Conservation (phyloP, 2,113 vertebrate species). For the Sprattus sprattus region DNA sequence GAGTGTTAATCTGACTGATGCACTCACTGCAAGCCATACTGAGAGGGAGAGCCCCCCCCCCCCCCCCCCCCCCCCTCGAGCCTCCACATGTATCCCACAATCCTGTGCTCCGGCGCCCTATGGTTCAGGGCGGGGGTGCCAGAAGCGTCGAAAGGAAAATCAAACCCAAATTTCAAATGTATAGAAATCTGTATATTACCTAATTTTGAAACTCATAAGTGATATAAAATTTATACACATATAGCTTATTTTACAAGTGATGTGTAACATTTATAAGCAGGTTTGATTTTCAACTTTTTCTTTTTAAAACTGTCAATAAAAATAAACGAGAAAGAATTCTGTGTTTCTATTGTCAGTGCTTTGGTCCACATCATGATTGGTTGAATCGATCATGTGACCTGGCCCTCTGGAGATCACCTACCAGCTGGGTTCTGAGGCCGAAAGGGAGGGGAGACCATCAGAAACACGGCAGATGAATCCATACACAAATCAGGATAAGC, state of each 20-base stretch:
- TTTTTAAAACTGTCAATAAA: constrained; percentile 33
- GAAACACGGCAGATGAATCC: too few relatives aligned
- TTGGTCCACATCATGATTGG: neutral
- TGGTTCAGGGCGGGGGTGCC: too few relatives aligned
- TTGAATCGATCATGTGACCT: neutral
- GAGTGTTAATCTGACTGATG: too few relatives aligned
- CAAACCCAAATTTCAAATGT: neutral
- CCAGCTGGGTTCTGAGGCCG: too few relatives aligned
- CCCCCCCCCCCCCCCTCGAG: too few relatives aligned
- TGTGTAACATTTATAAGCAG: constrained; percentile 33
- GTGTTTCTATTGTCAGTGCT: neutral
- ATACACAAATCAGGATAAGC: too few relatives aligned
- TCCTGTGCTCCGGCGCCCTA: too few relatives aligned
- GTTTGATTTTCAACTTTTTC: constrained; percentile 19
- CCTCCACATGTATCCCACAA: too few relatives aligned
- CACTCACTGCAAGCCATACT: too few relatives aligned
- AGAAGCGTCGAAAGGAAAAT: neutral
- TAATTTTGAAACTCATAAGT: constrained; percentile 22
- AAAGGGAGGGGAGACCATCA: too few relatives aligned
- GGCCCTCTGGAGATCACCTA: too few relatives aligned
- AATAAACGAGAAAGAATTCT: constrained; percentile 18
- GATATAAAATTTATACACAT: constrained; percentile 19
- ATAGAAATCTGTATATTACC: constrained; percentile 30
- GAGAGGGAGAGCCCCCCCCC: too few relatives aligned
- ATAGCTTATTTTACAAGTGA: constrained; percentile 7